Evolutionary conservation across 2,888 invertebrate species (phyloP), one percentile per base, ranked within the genome.

Genomic region (Andricus curvator): DNA sequence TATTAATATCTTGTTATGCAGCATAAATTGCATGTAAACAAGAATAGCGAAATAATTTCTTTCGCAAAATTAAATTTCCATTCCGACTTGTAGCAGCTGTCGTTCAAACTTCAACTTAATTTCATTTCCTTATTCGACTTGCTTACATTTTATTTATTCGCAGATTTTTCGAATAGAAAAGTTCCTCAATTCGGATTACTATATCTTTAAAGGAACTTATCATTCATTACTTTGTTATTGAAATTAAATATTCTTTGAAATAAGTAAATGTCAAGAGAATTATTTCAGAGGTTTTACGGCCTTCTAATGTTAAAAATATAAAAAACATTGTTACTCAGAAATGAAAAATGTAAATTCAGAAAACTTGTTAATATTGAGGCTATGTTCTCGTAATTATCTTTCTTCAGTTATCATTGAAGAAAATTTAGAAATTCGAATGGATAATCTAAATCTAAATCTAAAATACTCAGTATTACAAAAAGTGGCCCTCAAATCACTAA

Each of bases 101-200:
- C 48, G 17, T 48, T 70, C 25, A 20, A 51, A 70, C 25, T 70
- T 70, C 29, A 48, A 17, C 29, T 70, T 70, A 51, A 29, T 62
- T 56, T 48, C 20, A 48, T 3, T 48, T 48, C 15, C 48, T 15
- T 68, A 22, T 25, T 48, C 25, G 17, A 70, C 11, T 29, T 70
- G 17, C 20, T 51, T n/a, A 51, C n/a, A 29, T 20, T 51, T 51
- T 51, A 48, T 68, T 33, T 51, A 51, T 29, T 51, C 51, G 11
- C 11, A 4, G 4, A 9, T 70, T 74, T 51, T 74, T 51, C 1
- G 11, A 29, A 8, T 33, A n/a, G 48, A 4, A 29, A 74, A 74
- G 4, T 33, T 62, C 11, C 25, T n/a, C 1, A 15, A 4, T 56
- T 56, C 2, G 3, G n/a, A 56, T 56, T 9, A 56, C n/a, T 9